phyloP scores from a whole-genome alignment of 2,888 invertebrate genomes.

The Tachina grossa region DNA sequence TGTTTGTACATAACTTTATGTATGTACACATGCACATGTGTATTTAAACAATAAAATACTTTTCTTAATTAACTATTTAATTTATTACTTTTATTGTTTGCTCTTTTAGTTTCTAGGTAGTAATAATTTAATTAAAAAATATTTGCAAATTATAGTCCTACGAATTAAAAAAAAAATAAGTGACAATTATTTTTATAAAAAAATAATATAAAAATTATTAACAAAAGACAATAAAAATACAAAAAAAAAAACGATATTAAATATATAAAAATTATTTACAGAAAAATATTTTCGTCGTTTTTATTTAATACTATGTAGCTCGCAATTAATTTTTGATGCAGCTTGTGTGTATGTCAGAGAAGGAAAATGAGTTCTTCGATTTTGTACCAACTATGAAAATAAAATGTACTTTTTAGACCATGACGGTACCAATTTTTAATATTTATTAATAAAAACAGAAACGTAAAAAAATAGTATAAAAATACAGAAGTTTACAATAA shows the following conservation, averaged over 20 bases:
- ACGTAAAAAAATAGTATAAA: too few relatives aligned
- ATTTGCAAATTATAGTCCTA: slow-evolving; percentile 67
- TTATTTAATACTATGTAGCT: neutral
- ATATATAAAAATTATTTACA: slow-evolving; percentile 49
- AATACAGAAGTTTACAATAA: too few relatives aligned
- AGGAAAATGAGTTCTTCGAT: too few relatives aligned
- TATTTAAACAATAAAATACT: slow-evolving; percentile 28
- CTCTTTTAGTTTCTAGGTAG: slow-evolving; percentile 63
- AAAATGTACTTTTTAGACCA: too few relatives aligned
- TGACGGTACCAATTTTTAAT: too few relatives aligned
- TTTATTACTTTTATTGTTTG: slow-evolving; percentile 63
- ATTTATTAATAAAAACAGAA: too few relatives aligned
- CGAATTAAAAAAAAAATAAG: slow-evolving; percentile 41
- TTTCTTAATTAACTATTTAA: slow-evolving; percentile 47
- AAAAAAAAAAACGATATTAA: slow-evolving; percentile 56
- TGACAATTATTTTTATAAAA: slow-evolving; percentile 23
- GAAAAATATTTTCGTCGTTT: neutral
- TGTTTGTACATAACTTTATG: slow-evolving; percentile 51
- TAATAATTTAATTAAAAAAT: slow-evolving; percentile 58
- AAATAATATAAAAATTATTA: slow-evolving; percentile 7
- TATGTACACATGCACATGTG: neutral
- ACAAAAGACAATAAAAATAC: slow-evolving; percentile 54
- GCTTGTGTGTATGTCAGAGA: too few relatives aligned
- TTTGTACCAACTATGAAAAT: too few relatives aligned
- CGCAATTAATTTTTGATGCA: neutral